These are phyloP conservation scores for Pterophyllum scalare DNA, from an alignment of 2,113 vertebrate species.

Conservation along the genomic window DNA sequence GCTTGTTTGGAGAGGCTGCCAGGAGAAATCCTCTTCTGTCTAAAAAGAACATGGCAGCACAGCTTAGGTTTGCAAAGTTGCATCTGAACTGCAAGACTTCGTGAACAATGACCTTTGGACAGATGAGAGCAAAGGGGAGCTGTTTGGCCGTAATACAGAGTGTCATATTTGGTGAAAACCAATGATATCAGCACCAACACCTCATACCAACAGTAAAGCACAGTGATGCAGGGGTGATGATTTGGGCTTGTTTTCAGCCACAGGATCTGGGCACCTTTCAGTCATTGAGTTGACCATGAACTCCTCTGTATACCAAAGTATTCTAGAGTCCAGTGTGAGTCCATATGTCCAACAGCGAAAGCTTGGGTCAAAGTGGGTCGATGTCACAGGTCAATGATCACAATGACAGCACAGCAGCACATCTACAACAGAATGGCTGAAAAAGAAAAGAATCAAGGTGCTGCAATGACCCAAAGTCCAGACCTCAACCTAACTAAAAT, in stretches of 20 bases:
- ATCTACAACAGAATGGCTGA: background rate
- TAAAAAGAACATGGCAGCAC: no score
- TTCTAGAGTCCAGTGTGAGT: background rate
- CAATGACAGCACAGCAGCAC: background rate
- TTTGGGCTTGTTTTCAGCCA: background rate
- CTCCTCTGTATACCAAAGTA: background rate
- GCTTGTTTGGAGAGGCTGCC: no score
- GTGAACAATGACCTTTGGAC: no score
- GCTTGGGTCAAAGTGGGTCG: background rate
- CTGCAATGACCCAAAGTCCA: background rate
- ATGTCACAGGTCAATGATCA: background rate
- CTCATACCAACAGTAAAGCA: background rate
- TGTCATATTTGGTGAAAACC: no score
- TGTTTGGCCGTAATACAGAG: no score
- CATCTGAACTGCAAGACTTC: no score
- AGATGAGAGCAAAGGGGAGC: no score
- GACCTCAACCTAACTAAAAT: background rate
- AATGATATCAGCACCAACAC: background rate
- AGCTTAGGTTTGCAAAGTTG: no score
- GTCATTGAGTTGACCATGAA: background rate
- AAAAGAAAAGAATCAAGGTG: background rate
- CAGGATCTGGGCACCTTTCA: background rate
- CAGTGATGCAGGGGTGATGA: background rate
- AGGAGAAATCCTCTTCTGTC: no score
- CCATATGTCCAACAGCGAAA: background rate